Evolutionary conservation across 2,888 invertebrate species (phyloP).

Genomic region (Leucophenga maculata): DNA sequence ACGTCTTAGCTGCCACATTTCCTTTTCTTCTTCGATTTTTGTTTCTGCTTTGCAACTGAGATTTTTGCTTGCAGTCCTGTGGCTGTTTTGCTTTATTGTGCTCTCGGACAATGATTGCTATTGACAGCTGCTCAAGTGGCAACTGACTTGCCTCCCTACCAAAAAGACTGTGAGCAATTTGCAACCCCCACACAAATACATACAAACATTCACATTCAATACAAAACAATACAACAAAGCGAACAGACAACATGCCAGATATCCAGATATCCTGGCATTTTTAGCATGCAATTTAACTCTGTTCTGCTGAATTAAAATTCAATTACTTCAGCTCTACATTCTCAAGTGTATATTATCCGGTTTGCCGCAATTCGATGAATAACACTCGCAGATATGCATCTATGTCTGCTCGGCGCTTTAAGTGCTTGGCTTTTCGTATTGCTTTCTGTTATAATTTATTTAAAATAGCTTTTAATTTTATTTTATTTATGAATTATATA

Average conservation of each 20-base stretch:
- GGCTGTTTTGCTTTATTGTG: background rate
- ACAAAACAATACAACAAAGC: background rate
- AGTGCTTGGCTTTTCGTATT: too few relatives aligned
- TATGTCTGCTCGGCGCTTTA: too few relatives aligned
- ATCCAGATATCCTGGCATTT: constrained; percentile 2
- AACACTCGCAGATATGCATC: background rate
- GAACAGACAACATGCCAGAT: background rate
- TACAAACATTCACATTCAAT: too few relatives aligned
- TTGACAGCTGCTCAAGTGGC: constrained; percentile 50
- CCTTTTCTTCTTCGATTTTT: constrained; percentile 31
- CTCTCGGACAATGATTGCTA: constrained; percentile 35
- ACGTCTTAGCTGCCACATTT: background rate
- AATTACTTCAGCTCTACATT: constrained; percentile 45
- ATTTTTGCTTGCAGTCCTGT: background rate
- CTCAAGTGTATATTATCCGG: constrained; percentile 44
- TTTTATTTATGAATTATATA: background rate
- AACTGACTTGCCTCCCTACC: constrained; percentile 1
- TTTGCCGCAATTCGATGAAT: constrained; percentile 34
- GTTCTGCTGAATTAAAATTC: constrained; percentile 38
- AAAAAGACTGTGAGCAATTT: too few relatives aligned
- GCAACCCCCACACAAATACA: too few relatives aligned
- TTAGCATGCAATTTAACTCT: constrained; percentile 11
- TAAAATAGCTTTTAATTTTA: background rate
- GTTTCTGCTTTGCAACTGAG: constrained; percentile 22
- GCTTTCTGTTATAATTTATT: too few relatives aligned